Percentiles rank a stretch among this genome's conserved stretches.
phyloP scores from a whole-genome alignment of 2,797 vertebrate species.

The Odontamblyopus rebecca region DNA sequence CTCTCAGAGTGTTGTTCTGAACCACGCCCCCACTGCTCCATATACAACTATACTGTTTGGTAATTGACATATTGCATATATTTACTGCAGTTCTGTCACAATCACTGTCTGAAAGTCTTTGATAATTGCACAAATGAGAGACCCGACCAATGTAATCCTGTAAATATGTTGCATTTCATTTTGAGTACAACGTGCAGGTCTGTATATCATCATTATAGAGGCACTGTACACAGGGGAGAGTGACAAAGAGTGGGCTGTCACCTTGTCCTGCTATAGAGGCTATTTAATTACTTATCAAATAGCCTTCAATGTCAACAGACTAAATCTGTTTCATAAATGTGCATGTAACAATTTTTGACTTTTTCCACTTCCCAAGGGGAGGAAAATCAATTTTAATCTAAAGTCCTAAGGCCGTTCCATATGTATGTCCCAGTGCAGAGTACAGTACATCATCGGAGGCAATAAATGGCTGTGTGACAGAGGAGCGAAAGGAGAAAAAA shows the following conservation, averaged over 20 bases:
- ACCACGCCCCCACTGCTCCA: slow-evolving; percentile 24
- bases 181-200: slow-evolving; percentile 69
- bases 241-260: slow-evolving; percentile 90
- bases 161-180: slow-evolving; percentile 60
- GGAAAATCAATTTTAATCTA: slow-evolving; percentile 98
- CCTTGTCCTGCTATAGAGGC: slow-evolving; percentile 90
- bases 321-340: slow-evolving; percentile 96
- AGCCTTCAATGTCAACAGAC: slow-evolving; percentile 94
- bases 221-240: slow-evolving; percentile 70
- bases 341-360: slow-evolving; percentile 94
- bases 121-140: slow-evolving; percentile 64
- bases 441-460: slow-evolving; percentile 86
- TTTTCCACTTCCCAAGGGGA: slow-evolving; percentile 89
- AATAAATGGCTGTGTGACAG: slow-evolving; percentile 82
- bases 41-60: slow-evolving; percentile 35
- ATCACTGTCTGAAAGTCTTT: slow-evolving; percentile 32
- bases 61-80: slow-evolving; percentile 38
- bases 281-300: slow-evolving; percentile 99
- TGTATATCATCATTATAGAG: slow-evolving; percentile 89
- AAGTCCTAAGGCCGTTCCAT: slow-evolving; percentile 86
- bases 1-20: slow-evolving; percentile 51
- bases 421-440: slow-evolving; percentile 85
- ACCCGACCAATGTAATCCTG: slow-evolving; percentile 35
- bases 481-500: slow-evolving; percentile 41
- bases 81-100: slow-evolving; percentile 41